Evolutionary conservation across 2,797 vertebrate species (phyloP).

Genomic region (Oreochromis grahami): DNA sequence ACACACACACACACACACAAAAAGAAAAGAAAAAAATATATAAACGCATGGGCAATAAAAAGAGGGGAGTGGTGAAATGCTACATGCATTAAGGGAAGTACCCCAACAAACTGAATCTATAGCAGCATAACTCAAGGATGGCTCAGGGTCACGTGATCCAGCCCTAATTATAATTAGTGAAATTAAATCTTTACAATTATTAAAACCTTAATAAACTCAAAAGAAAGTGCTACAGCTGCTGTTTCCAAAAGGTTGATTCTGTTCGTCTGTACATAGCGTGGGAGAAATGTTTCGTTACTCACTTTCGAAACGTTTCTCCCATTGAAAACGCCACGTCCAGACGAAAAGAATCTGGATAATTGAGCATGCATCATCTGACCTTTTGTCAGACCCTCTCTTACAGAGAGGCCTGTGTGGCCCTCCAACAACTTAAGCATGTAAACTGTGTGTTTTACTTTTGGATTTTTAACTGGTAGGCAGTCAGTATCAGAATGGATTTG

Average conservation of each 20-base stretch:
- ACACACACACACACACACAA: rapidly evolving
- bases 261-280: neutral
- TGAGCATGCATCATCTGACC: neutral
- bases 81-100: neutral
- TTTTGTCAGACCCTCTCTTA: neutral
- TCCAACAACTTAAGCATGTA: neutral
- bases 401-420: neutral
- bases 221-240: neutral
- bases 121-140: neutral
- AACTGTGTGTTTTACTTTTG: neutral
- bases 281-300: rapidly evolving
- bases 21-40: rapidly evolving
- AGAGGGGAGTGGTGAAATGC: neutral
- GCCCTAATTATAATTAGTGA: neutral
- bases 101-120: neutral
- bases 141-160: neutral
- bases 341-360: no score
- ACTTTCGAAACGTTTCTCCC: neutral
- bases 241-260: rapidly evolving
- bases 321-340: neutral
- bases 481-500: neutral
- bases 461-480: neutral
- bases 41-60: neutral
- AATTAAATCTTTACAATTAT: neutral
- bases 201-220: neutral